phyloP scores from a whole-genome alignment of 2,888 invertebrate species.

The Acronicta alni region DNA sequence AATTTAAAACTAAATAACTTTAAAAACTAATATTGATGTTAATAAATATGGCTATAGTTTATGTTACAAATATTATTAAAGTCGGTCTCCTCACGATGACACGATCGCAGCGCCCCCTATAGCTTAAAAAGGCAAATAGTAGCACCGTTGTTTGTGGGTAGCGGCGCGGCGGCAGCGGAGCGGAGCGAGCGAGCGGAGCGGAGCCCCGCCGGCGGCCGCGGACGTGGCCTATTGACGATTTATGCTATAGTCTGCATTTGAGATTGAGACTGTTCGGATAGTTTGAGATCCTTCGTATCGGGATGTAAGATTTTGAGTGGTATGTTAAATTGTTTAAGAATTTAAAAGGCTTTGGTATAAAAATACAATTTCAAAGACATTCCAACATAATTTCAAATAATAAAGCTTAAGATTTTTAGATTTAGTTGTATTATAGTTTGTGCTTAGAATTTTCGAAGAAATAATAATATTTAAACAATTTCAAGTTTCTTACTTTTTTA shows the following conservation, averaged over 20 bases:
- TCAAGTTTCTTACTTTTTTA: no score
- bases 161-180: conserved; percentile 46
- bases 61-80: conserved; percentile 41
- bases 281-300: neutral
- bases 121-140: conserved; percentile 49
- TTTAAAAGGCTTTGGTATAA: neutral
- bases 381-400: no score
- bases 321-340: neutral
- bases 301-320: neutral
- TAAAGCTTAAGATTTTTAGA: no score
- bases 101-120: conserved; percentile 36
- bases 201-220: conserved; percentile 46
- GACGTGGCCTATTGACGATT: conserved; percentile 70
- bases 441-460: no score
- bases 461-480: no score
- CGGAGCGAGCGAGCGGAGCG: conserved; percentile 50
- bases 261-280: conserved; percentile 10
- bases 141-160: conserved; percentile 59
- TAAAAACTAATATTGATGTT: no score
- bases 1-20: no score
- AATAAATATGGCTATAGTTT: conserved; percentile 27
- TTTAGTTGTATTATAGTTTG: no score
- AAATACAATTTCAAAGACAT: no score
- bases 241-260: neutral
- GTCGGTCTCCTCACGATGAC: conserved; percentile 43